Base-by-base conservation (phyloP, 2,797 vertebrate species). In the Craterocephalus amniculus region DNA sequence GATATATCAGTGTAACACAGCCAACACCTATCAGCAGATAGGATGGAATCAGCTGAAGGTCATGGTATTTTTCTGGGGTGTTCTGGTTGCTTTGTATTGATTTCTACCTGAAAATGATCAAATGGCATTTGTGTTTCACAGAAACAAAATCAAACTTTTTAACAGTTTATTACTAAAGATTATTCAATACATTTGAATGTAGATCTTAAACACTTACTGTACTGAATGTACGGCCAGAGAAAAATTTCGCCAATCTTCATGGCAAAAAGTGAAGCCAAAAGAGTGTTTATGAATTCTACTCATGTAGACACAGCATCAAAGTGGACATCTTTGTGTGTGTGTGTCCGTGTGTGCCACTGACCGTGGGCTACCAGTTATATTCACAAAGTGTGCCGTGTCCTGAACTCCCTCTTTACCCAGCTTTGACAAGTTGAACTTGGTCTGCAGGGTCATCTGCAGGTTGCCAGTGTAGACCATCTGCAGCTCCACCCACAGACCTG, bases 381-480 rank as follows among this genome's bases (percentile, higher is more conserved):
- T 49, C 0, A 70, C 40, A 0, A 55, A 87, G 54, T 93, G 72
- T 1, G n/a, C 1, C 0, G 84, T 60, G 32, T 95, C 95, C 63
- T 93, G 91, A 5, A 74, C 67, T 0, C 79, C 88, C 20, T 97
- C 96, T 83, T 96, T 97, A 2, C 96, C 95, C 79, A 97, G 90
- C 72, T 95, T 97, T 82, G 94, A 94, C 87, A 97, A 87, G 85
- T 97, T 97, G 90, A 97, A 96, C 89, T 97, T 97, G 0, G 96
- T 97, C 89, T 97, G 95, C 4, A 97, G 93, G 0, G 95, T 97
- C 95, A 97, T 96, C 93, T 97, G 96, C 77, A 97, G 89, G 0
- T 91, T 91, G 27, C 96, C 96, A 0, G 90, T 95, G 90, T 97
- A 97, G 62, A 90, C 91, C 81, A 97, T 80, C 59, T 96, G 95